Base-by-base conservation (phyloP, 1,140 invertebrate genomes). In the Lepidurus couesii region DNA sequence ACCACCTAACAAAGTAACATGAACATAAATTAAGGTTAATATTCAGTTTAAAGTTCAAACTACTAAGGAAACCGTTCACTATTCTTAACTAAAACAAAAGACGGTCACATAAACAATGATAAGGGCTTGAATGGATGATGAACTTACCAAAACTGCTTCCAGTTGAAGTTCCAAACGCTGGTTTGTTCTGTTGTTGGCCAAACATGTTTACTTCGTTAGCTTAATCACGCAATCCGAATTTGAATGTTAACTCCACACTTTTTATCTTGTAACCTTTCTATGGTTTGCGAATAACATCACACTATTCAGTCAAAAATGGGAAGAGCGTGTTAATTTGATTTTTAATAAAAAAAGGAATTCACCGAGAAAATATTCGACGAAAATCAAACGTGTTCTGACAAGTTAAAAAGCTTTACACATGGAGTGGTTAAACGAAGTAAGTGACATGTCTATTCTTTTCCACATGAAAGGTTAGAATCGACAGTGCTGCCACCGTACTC, bases 151-250 rank as follows among this genome's bases (percentile, higher is more conserved):
- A 79, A 10, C 42, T 75, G 45, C 44, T 79, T 79, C 73, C 34
- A 24, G 78, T 75, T 16, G 78, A 45, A 34, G 42, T 45, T 43
- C 78, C 78, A 79, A 79, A 79, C 65, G 74, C 42, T 21, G 78
- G 78, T 75, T 75, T 79, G 44, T 74, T 79, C 53, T 79, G 53
- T 65, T 65, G 78, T 65, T 65, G 78, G 24, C 78, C 78, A 74
- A 79, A 79, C 78, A 79, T 79, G 74, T 75, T 77, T 75, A 65
- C 53, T 13, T n/a, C 7, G 6, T 21, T n/a, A 65, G 34, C 34
- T 34, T 34, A 21, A 3, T 11, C 53, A 65, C 53, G 21, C 53
- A 21, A 65, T 65, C 13, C 21, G 53, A 65, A 21, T 65, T 7
- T 11, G 53, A 65, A 65, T 34, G 34, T 26, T 34, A 34, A 4